A percentile compares a stretch with the other conserved stretches of the same genome.
Evolutionary conservation across 2,113 vertebrate species (phyloP).

Genomic region (Ibidorhyncha struthersii): DNA sequence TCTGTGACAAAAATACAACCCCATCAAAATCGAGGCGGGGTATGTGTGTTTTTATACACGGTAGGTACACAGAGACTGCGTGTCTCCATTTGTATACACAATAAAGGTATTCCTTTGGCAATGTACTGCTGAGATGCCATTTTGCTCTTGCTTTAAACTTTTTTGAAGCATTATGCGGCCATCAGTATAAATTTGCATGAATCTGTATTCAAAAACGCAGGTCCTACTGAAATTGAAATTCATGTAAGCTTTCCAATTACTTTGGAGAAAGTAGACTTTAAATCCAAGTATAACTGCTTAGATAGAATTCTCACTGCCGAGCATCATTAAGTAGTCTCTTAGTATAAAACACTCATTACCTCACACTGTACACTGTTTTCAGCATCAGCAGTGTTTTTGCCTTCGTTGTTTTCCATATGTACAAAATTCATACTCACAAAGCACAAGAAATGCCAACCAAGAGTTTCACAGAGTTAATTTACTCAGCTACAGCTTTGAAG

Average conservation of each 20-base stretch:
- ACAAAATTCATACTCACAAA: background rate
- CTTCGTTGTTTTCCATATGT: background rate
- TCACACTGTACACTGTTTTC: background rate
- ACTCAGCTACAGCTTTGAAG: background rate
- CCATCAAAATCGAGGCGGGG: background rate
- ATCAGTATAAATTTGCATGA: background rate
- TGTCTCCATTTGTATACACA: background rate
- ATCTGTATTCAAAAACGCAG: background rate
- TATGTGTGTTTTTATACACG: fast-evolving
- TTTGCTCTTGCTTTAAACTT: background rate
- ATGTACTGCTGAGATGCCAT: background rate
- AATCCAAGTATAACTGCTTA: background rate
- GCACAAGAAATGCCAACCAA: background rate
- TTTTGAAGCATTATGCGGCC: background rate
- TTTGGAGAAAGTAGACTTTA: background rate
- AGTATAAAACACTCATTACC: background rate
- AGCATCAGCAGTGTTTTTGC: background rate
- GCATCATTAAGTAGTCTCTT: background rate
- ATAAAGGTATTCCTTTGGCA: background rate
- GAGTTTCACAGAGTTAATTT: background rate
- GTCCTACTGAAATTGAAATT: background rate
- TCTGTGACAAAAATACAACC: background rate
- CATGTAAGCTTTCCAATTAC: background rate
- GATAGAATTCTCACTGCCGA: background rate
- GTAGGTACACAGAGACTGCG: background rate